phyloP scores from a whole-genome alignment of 2,113 vertebrate species.

The Anhinga anhinga region DNA sequence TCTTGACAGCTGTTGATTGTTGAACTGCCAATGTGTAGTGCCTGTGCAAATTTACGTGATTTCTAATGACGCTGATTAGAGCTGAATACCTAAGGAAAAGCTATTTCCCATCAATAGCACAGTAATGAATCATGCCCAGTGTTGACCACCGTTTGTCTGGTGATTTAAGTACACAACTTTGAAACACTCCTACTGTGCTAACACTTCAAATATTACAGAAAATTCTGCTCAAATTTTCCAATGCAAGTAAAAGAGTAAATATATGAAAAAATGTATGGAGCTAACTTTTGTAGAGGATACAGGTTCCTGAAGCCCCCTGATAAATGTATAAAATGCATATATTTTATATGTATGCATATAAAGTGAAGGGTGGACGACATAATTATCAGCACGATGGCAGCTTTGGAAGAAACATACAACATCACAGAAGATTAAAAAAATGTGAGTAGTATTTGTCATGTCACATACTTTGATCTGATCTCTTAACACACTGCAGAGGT shows the following conservation, averaged over 20 bases:
- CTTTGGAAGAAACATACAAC: neutral
- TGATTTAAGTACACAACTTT: constrained; percentile 16
- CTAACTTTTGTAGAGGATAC: neutral
- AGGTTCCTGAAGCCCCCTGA: neutral
- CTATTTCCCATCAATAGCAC: neutral
- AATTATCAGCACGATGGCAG: neutral
- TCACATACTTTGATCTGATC: neutral
- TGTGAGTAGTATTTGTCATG: neutral
- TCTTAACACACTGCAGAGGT: neutral
- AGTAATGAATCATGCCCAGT: constrained; percentile 6
- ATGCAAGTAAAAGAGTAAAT: neutral
- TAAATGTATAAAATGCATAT: neutral
- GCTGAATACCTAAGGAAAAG: constrained; percentile 53
- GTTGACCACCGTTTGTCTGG: constrained; percentile 30
- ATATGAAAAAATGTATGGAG: neutral
- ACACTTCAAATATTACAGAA: constrained; percentile 30
- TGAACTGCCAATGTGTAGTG: neutral
- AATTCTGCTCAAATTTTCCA: constrained; percentile 26
- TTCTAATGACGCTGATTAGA: constrained; percentile 43
- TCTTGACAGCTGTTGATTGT: neutral
- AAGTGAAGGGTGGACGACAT: neutral
- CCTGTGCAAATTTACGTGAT: neutral
- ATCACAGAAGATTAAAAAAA: neutral
- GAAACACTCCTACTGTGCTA: constrained; percentile 10
- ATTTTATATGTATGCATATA: no score